Percentiles rank a stretch among this genome's conserved stretches.
Evolutionary conservation across 2,113 vertebrate species (phyloP).

Genomic region (Pongo pygmaeus): DNA sequence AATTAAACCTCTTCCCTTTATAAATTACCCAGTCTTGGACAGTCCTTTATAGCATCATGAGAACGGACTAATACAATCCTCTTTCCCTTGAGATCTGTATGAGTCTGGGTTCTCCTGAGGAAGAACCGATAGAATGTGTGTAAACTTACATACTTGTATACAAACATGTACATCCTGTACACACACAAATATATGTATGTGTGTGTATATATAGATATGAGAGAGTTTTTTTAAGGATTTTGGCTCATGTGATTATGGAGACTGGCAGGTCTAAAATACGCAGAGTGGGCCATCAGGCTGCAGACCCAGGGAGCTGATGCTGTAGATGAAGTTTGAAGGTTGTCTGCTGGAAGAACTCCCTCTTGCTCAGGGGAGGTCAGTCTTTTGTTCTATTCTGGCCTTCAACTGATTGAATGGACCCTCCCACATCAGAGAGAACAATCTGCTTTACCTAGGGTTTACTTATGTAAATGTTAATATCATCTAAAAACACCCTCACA

Average conservation of each 20-base stretch:
- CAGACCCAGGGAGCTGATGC: neutral
- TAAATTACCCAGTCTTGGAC: too few relatives aligned
- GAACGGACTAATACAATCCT: fast-evolving
- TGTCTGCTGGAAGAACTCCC: too few relatives aligned
- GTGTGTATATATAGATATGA: neutral
- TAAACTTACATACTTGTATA: too few relatives aligned
- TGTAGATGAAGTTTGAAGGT: fast-evolving
- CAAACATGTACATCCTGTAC: neutral
- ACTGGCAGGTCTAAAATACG: neutral
- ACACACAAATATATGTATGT: neutral
- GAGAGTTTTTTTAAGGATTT: neutral
- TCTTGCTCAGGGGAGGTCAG: too few relatives aligned
- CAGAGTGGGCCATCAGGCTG: neutral
- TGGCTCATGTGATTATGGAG: neutral
- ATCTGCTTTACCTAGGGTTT: neutral
- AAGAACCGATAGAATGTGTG: neutral
- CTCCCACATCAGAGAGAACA: neutral
- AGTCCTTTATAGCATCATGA: too few relatives aligned
- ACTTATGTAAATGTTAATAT: neutral
- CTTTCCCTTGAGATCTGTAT: neutral
- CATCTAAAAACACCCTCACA: neutral
- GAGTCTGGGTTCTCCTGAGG: neutral
- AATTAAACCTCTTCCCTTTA: too few relatives aligned
- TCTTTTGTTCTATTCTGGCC: neutral
- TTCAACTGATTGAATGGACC: neutral